Conservation (phyloP, 2,113 vertebrate genomes). For the Mus pahari region DNA sequence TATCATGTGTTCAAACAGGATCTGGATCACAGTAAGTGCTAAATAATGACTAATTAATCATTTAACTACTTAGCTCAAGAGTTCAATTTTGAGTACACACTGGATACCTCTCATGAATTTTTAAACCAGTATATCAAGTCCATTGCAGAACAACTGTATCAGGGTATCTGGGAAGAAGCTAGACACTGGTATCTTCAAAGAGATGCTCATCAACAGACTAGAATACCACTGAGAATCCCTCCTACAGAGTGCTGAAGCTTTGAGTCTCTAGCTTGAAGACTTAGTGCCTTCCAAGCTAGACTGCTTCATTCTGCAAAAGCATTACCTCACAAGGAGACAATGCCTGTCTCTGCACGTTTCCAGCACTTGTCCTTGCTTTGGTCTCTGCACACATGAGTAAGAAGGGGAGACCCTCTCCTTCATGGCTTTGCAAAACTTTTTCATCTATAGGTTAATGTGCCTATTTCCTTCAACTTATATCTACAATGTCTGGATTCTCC, state of each 20-base stretch:
- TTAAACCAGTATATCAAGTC: conserved; percentile 43
- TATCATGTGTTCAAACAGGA: conserved; percentile 39
- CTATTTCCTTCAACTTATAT: conserved; percentile 12
- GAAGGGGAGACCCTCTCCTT: conserved; percentile 15
- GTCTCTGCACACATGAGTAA: conserved; percentile 55
- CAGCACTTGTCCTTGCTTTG: conserved; percentile 42
- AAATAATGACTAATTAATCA: conserved; percentile 53
- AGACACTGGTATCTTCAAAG: background rate
- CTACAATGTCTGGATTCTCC: conserved; percentile 8
- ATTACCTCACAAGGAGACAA: conserved; percentile 63
- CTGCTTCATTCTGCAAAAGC: conserved; percentile 41
- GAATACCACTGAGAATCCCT: background rate
- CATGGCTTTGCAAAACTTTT: background rate
- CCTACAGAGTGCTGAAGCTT: conserved; percentile 20
- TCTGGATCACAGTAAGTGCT: conserved; percentile 39
- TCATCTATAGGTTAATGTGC: background rate
- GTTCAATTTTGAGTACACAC: conserved; percentile 48
- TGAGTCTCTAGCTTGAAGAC: conserved; percentile 6
- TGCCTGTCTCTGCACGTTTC: conserved; percentile 54
- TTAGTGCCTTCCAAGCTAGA: conserved; percentile 18
- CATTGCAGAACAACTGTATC: conserved; percentile 54
- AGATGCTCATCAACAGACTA: conserved; percentile 44
- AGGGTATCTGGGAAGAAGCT: conserved; percentile 37
- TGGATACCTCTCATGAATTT: conserved; percentile 38
- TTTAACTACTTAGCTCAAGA: conserved; percentile 1